Percentiles rank a stretch among this genome's conserved stretches.
Conservation (phyloP, 2,888 invertebrate species). For the Psylliodes chrysocephalus region DNA sequence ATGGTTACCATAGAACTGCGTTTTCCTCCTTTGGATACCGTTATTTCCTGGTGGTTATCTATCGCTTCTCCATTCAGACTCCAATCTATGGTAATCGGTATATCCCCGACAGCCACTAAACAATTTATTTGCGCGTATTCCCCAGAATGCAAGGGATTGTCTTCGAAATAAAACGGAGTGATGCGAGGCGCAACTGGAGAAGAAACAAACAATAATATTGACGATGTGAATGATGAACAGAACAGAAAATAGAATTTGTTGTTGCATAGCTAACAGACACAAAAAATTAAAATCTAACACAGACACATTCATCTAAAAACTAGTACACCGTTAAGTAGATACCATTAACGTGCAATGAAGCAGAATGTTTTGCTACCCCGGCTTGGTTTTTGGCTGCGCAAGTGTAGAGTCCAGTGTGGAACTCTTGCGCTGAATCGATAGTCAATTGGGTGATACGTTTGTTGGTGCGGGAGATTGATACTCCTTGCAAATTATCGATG, state of each 20-base stretch:
- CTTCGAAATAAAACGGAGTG: constrained; percentile 80
- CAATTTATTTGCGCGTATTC: constrained; percentile 66
- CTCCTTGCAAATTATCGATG: constrained; percentile 59
- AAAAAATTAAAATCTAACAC: constrained; percentile 37
- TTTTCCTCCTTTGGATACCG: constrained; percentile 67
- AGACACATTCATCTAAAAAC: constrained; percentile 65
- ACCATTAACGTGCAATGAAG: constrained; percentile 68
- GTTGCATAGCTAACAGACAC: constrained; percentile 69
- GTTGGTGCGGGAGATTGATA: constrained; percentile 62
- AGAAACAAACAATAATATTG: constrained; percentile 52
- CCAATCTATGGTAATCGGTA: constrained; percentile 80
- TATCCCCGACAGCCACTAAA: constrained; percentile 77
- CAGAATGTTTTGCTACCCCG: constrained; percentile 66
- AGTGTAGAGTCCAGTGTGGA: constrained; percentile 67
- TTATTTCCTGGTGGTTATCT: constrained; percentile 68
- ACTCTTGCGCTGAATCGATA: constrained; percentile 66
- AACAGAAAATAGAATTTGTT: constrained; percentile 64
- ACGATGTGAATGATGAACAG: neutral
- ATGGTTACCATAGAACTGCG: constrained; percentile 76
- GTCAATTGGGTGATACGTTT: constrained; percentile 67
- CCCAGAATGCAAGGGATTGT: constrained; percentile 69
- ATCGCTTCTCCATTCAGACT: constrained; percentile 75
- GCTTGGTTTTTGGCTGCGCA: constrained; percentile 67
- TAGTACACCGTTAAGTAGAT: constrained; percentile 45
- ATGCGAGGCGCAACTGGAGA: constrained; percentile 83